Base-by-base conservation (phyloP, 2,797 vertebrate species). In the Onychomys torridus region DNA sequence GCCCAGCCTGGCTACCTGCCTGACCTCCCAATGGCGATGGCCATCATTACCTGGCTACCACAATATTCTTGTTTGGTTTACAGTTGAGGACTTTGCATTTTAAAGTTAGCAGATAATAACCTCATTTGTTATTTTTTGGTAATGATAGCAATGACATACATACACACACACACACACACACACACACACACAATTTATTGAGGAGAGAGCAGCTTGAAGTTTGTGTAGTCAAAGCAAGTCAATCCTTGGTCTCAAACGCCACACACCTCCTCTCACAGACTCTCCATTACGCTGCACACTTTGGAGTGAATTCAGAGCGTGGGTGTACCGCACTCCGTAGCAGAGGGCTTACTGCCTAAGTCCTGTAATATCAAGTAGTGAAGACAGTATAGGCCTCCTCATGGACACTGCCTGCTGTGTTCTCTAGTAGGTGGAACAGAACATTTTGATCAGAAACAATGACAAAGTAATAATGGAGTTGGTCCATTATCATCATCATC, bases 81-180 rank as follows among this genome's bases (percentile, higher is more conserved):
- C 81, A 55, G 46, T 79, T 76, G 55, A 88, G 40, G 34, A 37
- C 65, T 65, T 88, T 63, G n/a, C 46, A 29, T 91, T 91, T 96
- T 88, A 75, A 94, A 91, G 21, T 71, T 90, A 78, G 5, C 43
- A 88, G 40, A 14, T 84, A 61, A 59, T 88, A 85, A 34, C 91
- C 67, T 27, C 89, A 67, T 92, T 40, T 96, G 43, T 92, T 93
- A 32, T 14, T 83, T 93, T 81, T 12, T 89, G 75, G 79, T 76
- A 76, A 55, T 29, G 13, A 4, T 52, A 63, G 57, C 7, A 63
- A 27, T 59, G 34, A 84, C 29, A 59, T n/a, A 29, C 27, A 29
- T 27, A 65, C 61, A 40, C 69, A 40, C n/a, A 40, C 37, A 73
- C 19, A 11, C n/a, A 55, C 27, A 34, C 52, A 43, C 32, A 40